These are phyloP conservation scores for Melanotaenia pygmaea DNA, from an alignment of 2,797 vertebrate genomes.

Conservation along the genomic window DNA sequence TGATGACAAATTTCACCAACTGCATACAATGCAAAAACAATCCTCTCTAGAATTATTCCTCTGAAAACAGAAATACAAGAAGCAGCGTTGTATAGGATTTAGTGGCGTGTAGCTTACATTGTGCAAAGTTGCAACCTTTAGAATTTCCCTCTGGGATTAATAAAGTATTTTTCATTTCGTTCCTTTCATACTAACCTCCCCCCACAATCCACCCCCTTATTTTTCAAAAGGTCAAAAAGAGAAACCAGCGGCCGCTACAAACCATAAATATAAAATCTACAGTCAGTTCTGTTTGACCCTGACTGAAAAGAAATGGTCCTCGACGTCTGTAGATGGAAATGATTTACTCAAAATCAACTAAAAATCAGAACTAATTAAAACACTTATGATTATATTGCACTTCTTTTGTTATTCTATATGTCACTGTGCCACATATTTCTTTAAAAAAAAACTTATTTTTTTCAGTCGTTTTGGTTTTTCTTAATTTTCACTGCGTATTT, in stretches of 20 bases:
- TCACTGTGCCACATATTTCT: not conserved
- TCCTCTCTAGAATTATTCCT: no score
- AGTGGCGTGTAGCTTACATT: not conserved
- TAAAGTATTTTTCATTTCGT: no score
- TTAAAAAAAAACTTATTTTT: no score
- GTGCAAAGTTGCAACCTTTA: not conserved
- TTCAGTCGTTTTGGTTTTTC: not conserved
- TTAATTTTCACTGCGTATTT: not conserved
- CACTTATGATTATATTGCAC: not conserved
- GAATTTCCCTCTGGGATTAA: no score
- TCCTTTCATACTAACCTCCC: not conserved
- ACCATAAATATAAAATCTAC: no score
- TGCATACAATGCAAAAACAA: no score
- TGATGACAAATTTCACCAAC: no score
- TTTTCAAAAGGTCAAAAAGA: not conserved
- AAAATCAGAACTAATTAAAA: not conserved
- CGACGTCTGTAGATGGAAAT: not conserved
- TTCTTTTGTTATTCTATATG: not conserved
- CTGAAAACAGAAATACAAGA: not conserved
- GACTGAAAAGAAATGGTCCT: not conserved
- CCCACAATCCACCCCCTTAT: not conserved
- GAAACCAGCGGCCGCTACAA: no score
- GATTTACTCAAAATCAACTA: not conserved
- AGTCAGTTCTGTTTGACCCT: not conserved
- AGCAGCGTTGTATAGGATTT: not conserved